A percentile compares a stretch with the other conserved stretches of the same genome.
Evolutionary conservation across 1,140 invertebrate species (phyloP).

Genomic region (Arion vulgaris): DNA sequence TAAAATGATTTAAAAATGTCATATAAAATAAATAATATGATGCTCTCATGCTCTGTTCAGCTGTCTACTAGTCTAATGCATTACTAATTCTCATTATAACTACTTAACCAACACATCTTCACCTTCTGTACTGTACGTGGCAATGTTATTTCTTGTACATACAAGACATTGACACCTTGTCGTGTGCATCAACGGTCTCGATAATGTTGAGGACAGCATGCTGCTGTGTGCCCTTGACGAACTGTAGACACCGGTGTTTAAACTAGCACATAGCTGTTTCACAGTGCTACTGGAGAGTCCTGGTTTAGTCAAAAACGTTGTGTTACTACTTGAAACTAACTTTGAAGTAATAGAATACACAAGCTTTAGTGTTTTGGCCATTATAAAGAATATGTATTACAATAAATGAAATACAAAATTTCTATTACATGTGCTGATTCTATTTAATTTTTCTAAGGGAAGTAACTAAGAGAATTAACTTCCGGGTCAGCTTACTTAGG

Average conservation of each 20-base stretch:
- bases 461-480: background rate
- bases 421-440: background rate
- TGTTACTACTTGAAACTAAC: background rate
- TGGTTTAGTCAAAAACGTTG: background rate
- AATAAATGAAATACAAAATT: background rate
- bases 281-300: background rate
- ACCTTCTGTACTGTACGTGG: conserved; percentile 25
- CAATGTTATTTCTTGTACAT: background rate
- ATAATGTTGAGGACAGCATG: background rate
- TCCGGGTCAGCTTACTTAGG: background rate
- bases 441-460: conserved; percentile 17
- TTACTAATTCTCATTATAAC: too few species aligned
- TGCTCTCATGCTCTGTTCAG: too few species aligned
- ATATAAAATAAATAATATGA: too few species aligned
- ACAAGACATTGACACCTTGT: background rate
- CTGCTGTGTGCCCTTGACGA: conserved; percentile 29
- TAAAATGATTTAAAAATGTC: too few species aligned
- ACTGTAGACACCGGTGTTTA: background rate
- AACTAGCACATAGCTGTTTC: background rate
- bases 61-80: too few species aligned
- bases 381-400: background rate
- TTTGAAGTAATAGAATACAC: background rate
- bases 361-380: conserved; percentile 18
- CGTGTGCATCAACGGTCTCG: background rate
- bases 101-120: too few species aligned